Conservation (phyloP, 2,888 invertebrate genomes). For the Patella depressa region DNA sequence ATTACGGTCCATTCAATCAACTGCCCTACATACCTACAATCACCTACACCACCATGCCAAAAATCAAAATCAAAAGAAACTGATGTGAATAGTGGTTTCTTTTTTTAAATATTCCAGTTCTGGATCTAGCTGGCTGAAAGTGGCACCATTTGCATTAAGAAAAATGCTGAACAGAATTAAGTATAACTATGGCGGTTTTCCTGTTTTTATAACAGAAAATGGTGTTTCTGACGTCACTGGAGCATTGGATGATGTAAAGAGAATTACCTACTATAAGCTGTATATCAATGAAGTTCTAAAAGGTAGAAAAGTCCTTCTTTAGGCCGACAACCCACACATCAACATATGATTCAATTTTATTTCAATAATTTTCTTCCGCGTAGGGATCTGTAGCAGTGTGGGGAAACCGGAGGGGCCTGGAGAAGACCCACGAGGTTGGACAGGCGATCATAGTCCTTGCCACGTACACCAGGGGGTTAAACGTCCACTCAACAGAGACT, state of each 20-base stretch:
- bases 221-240: slow-evolving; percentile 61
- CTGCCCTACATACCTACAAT: too few relatives aligned
- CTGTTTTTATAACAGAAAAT: slow-evolving; percentile 65
- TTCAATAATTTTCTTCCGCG: too few relatives aligned
- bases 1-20: too few relatives aligned
- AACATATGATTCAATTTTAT: too few relatives aligned
- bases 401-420: too few relatives aligned
- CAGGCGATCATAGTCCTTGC: too few relatives aligned
- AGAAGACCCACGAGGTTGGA: too few relatives aligned
- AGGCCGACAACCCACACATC: background rate
- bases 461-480: too few relatives aligned
- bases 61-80: background rate
- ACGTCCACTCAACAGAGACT: too few relatives aligned
- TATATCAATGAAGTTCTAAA: slow-evolving; percentile 67
- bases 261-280: slow-evolving; percentile 56
- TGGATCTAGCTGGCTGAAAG: slow-evolving; percentile 55
- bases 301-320: slow-evolving; percentile 46
- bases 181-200: slow-evolving; percentile 54
- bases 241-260: slow-evolving; percentile 54
- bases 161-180: slow-evolving; percentile 61
- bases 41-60: too few relatives aligned
- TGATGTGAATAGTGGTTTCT: background rate
- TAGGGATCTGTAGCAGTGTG: too few relatives aligned
- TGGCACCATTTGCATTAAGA: slow-evolving; percentile 59
- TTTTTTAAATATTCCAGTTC: slow-evolving; percentile 39